Evolutionary conservation across 2,888 invertebrate genomes (phyloP), one percentile per base, ranked within the genome.

Genomic region (Clusia tigrina): DNA sequence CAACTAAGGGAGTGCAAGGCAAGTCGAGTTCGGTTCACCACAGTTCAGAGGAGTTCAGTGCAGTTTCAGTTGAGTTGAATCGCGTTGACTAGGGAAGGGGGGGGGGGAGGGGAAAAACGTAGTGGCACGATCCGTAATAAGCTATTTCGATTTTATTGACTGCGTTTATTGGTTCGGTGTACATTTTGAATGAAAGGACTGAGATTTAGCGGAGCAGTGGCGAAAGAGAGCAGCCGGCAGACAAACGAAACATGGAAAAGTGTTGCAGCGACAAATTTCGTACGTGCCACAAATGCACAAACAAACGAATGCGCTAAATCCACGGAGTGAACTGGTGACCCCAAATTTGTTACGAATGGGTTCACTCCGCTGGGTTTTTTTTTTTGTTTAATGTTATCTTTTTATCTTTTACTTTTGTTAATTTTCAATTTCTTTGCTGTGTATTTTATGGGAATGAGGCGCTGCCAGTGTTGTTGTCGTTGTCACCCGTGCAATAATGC

Each of bases 221-320:
- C n/a, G n/a, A n/a, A n/a, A n/a, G n/a, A 24, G 32, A 56, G n/a
- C 25, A 18, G 10, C 17, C 5, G 12, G 24, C n/a, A 38, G 48
- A 32, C 22, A 20, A 52, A 20, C 20, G 23, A 17, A 24, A 26
- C 54, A 42, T 58, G 66, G 20, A 59, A 60, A 67, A 67, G 64
- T 62, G 67, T 67, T 64, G 51, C 26, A 58, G 55, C 60, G 57
- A 62, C 67, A 62, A 67, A 64, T 67, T 61, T 58, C 51, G 22
- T 53, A 32, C 23, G 46, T 32, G 53, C 1, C 15, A 55, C 15
- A 38, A 25, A 55, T 15, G 37, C 26, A 20, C 12, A 10, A 1
- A 12, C 17, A 37, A 58, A 15, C 24, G n/a, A 18, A 15, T 53
- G 37, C 26, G 26, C 26, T 22, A 12, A 48, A 23, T 9, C 2